A percentile compares a stretch with the other conserved stretches of the same genome.
phyloP scores from a whole-genome alignment of 2,888 invertebrate species.

The Leucophenga maculata region DNA sequence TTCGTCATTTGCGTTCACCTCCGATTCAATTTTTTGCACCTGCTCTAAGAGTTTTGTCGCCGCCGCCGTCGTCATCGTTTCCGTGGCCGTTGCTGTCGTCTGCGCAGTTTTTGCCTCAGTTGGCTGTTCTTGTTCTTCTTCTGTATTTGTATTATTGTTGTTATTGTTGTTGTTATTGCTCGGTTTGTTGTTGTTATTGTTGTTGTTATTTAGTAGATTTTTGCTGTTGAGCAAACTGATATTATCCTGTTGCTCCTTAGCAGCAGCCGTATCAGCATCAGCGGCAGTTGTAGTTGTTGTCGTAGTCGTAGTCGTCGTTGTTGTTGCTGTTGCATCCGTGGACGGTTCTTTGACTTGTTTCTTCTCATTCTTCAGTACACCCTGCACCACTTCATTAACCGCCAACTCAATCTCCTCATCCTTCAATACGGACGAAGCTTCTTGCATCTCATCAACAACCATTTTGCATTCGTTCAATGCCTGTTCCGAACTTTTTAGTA shows the following conservation, averaged over 20 bases:
- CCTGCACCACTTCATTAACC: slow-evolving; percentile 74
- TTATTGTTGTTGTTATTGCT: slow-evolving; percentile 23
- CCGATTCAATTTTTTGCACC: slow-evolving; percentile 27
- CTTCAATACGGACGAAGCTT: slow-evolving; percentile 73
- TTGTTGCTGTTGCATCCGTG: slow-evolving; percentile 20
- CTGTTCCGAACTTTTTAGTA: slow-evolving; percentile 74
- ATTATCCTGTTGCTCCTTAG: slow-evolving; percentile 45
- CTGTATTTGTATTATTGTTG: slow-evolving; percentile 13
- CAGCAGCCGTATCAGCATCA: too few species aligned
- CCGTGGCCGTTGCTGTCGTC: slow-evolving; percentile 39
- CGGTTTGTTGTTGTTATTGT: slow-evolving; percentile 49
- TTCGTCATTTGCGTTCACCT: slow-evolving; percentile 60
- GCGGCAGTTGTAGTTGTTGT: slow-evolving; percentile 12
- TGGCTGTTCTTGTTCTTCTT: slow-evolving; percentile 27
- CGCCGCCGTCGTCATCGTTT: slow-evolving; percentile 33
- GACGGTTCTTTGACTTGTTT: slow-evolving; percentile 52
- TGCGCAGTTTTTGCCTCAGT: slow-evolving; percentile 13
- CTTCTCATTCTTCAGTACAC: slow-evolving; percentile 72
- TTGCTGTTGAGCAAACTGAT: slow-evolving; percentile 66
- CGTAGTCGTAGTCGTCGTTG: slow-evolving; percentile 20
- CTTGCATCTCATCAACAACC: slow-evolving; percentile 63
- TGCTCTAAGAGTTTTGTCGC: slow-evolving; percentile 27
- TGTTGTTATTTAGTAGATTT: slow-evolving; percentile 66
- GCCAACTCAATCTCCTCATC: slow-evolving; percentile 75
- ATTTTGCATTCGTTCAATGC: slow-evolving; percentile 72